phyloP scores from a whole-genome alignment of 1,140 invertebrate species.

The Gyrodactylus bullatarudis region DNA sequence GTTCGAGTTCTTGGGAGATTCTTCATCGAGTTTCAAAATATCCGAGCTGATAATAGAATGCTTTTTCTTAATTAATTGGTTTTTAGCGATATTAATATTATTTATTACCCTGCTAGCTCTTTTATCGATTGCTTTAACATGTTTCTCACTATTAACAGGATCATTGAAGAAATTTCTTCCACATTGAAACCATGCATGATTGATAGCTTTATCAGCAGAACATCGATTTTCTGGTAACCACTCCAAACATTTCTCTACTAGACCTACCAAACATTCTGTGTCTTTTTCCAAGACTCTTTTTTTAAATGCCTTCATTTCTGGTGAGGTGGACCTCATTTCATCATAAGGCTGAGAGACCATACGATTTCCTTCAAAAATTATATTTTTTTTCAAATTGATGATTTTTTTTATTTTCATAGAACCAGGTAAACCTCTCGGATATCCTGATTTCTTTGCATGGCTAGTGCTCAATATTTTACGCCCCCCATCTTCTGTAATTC shows the following conservation, averaged over 20 bases:
- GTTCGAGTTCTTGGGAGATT: no score
- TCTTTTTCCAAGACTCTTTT: no score
- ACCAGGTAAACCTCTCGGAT: not conserved
- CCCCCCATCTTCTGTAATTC: not conserved
- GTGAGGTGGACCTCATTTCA: no score
- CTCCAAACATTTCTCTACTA: conserved; percentile 55
- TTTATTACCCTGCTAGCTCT: no score
- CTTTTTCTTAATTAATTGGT: no score
- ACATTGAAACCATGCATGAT: conserved; percentile 44
- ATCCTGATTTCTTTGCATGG: not conserved
- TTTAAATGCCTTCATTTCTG: no score
- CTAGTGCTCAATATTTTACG: not conserved
- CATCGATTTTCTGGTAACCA: conserved; percentile 71
- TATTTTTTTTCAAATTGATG: not conserved
- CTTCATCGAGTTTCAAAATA: no score
- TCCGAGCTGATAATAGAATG: no score
- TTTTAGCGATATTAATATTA: no score
- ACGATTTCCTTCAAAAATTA: not conserved
- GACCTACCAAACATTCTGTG: not conserved
- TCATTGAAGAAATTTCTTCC: no score
- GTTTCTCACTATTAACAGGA: no score
- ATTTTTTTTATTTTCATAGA: not conserved
- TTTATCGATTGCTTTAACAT: no score
- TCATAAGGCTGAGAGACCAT: not conserved
- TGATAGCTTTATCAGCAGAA: conserved; percentile 53